phyloP scores from a whole-genome alignment of 2,113 vertebrate genomes.

The Camelus dromedarius region DNA sequence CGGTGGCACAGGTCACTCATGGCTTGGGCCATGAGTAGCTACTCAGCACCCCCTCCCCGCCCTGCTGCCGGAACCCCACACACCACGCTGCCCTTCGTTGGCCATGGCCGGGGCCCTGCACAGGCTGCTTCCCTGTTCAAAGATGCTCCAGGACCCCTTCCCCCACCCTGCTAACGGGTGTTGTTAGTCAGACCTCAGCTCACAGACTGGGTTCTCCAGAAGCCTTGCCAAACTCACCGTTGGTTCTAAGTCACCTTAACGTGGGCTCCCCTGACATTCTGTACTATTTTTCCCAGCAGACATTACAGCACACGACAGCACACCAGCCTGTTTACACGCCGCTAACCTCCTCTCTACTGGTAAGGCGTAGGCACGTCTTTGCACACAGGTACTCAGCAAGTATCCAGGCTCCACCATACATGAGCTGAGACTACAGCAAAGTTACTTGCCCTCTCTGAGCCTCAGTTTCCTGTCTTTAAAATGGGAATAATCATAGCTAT shows the following conservation, averaged over 20 bases:
- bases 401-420: not conserved
- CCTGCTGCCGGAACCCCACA: not conserved
- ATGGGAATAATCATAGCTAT: not conserved
- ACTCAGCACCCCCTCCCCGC: rapidly evolving
- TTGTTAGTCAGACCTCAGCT: not conserved
- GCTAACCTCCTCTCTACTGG: rapidly evolving
- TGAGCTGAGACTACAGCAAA: too few species aligned
- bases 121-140: not conserved
- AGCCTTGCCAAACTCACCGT: not conserved
- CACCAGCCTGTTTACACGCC: not conserved
- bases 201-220: not conserved
- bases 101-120: not conserved
- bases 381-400: not conserved
- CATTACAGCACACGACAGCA: not conserved
- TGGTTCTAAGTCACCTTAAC: not conserved
- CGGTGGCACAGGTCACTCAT: not conserved
- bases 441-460: too few species aligned
- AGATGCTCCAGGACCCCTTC: not conserved
- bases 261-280: not conserved
- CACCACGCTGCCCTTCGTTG: not conserved
- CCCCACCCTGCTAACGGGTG: not conserved
- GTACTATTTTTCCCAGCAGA: not conserved
- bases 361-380: not conserved
- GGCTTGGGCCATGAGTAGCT: not conserved
- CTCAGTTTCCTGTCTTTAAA: not conserved